Evolutionary conservation across 2,113 vertebrate genomes (phyloP).

Genomic region (Indri indri): DNA sequence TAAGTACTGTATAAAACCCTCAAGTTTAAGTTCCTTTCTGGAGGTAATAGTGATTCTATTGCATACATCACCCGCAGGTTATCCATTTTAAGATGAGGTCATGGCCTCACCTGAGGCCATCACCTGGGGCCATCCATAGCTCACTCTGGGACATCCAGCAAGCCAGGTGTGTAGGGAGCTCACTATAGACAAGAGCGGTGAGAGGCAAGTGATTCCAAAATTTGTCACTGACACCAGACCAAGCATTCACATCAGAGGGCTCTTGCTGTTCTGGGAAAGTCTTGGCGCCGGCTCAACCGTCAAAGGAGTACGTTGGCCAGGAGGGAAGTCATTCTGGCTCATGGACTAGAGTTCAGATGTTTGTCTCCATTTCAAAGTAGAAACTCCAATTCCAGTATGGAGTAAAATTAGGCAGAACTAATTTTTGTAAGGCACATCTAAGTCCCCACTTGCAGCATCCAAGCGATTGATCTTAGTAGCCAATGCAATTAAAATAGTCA

Average conservation of each 20-base stretch:
- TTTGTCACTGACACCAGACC: not conserved
- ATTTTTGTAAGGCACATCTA: not conserved
- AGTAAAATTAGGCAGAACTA: not conserved
- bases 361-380: not conserved
- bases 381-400: not conserved
- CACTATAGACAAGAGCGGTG: fast-evolving
- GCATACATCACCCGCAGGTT: not conserved
- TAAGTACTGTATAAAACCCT: not conserved
- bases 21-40: not conserved
- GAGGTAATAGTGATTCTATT: not conserved
- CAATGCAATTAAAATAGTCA: not conserved
- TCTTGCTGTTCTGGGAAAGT: not conserved
- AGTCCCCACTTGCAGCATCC: not conserved
- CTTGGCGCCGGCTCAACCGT: not conserved
- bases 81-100: not conserved
- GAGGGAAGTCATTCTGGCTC: not conserved
- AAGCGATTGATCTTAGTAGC: not conserved
- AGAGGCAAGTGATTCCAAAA: not conserved
- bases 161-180: not conserved
- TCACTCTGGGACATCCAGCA: not conserved
- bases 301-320: not conserved
- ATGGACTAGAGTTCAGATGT: not conserved
- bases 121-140: not conserved
- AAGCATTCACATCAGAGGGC: not conserved
- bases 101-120: not conserved